Conservation (phyloP, 2,113 vertebrate species). For the Labeo rohita region DNA sequence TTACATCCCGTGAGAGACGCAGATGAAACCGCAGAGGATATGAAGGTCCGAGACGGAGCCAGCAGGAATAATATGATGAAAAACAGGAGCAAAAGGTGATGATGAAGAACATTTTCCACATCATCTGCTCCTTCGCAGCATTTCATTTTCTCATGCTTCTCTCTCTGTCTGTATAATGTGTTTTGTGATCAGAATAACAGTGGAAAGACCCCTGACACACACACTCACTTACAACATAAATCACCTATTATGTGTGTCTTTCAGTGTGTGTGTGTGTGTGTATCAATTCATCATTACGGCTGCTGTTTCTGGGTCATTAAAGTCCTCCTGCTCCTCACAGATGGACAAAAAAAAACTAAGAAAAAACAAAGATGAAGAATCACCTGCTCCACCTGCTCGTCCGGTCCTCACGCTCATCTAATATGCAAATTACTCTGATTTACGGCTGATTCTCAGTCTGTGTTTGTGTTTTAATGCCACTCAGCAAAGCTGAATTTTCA, state of each 20-base stretch:
- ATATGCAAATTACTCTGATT: background rate
- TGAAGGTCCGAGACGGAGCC: background rate
- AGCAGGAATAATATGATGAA: background rate
- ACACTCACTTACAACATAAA: too few species aligned
- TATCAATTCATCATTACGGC: background rate
- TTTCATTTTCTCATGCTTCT: background rate
- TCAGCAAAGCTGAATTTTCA: too few species aligned
- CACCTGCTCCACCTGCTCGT: background rate
- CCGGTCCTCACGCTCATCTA: too few species aligned
- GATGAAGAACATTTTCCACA: background rate
- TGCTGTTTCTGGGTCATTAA: background rate
- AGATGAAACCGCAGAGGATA: background rate
- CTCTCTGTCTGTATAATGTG: background rate
- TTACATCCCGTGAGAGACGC: background rate
- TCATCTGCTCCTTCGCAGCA: background rate
- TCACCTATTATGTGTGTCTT: background rate
- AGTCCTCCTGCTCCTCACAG: background rate
- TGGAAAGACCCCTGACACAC: background rate
- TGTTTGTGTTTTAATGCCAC: background rate
- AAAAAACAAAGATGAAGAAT: background rate
- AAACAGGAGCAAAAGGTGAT: background rate
- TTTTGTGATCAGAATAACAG: background rate
- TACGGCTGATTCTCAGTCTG: background rate
- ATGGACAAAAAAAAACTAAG: background rate
- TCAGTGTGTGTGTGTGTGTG: background rate